These are phyloP conservation scores for Pitta sordida DNA, from an alignment of 2,113 vertebrate genomes.

Conservation along the genomic window DNA sequence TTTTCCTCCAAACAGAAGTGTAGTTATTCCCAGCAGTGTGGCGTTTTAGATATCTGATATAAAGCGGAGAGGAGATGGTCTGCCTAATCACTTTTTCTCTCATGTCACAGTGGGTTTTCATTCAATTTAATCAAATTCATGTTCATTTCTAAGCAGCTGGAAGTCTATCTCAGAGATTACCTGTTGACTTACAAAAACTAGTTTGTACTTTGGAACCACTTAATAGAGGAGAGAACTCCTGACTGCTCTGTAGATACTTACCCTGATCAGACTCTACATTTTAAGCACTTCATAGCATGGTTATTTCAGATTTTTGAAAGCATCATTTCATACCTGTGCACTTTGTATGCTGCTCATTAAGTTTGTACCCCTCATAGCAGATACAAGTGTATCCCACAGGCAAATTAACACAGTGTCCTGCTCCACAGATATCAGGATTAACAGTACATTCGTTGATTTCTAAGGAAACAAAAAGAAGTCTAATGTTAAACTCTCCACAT, in stretches of 20 bases:
- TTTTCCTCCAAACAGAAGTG: not conserved
- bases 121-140: not conserved
- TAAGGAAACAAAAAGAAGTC: constrained; percentile 53
- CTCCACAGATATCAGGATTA: constrained; percentile 90
- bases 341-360: constrained; percentile 78
- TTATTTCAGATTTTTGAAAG: not conserved
- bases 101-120: not conserved
- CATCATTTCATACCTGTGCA: constrained; percentile 83
- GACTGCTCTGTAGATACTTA: not conserved
- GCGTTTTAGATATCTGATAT: not conserved
- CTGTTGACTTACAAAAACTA: not conserved
- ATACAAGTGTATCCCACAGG: constrained; percentile 88
- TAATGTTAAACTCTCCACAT: not conserved
- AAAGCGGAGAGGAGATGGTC: not conserved
- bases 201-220: not conserved
- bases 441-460: constrained; percentile 94
- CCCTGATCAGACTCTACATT: not conserved
- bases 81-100: not conserved
- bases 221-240: not conserved
- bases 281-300: not conserved
- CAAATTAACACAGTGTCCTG: constrained; percentile 89
- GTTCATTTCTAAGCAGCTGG: not conserved
- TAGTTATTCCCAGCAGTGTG: not conserved
- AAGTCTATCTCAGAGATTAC: not conserved
- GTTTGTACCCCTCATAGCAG: constrained; percentile 83